Base-by-base conservation (phyloP, 2,888 invertebrate species). In the Pachydiplax longipennis region DNA sequence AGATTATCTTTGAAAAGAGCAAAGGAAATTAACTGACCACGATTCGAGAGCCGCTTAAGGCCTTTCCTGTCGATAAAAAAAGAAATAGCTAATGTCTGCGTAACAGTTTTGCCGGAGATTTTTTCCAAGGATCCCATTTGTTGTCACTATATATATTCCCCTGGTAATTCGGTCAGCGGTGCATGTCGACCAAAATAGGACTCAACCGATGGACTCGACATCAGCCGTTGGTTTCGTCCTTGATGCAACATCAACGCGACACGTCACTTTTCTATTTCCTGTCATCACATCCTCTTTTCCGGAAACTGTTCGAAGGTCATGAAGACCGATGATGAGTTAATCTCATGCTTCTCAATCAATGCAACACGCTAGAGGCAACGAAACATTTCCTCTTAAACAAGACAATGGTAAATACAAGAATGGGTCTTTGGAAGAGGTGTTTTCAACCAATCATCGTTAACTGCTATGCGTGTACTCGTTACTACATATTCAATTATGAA, bases 271-370 rank as follows among this genome's bases (percentile, higher is more conserved):
- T 58, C 53, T 53, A 83, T 83, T 83, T 83, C 83, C 83, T 83
- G 83, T 83, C 83, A 25, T 83, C 83, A 22, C 8, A 6, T 31
- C 13, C 53, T 53, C 31, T 83, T 83, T 58, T 35, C 83, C 83
- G 83, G 83, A 83, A 83, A 53, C 58, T 58, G 58, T 31, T 53
- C 22, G 83, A 83, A 83, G 83, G 83, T 22, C 83, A 83, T 58
- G 18, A 6, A 10, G 22, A 18, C 83, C 35, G 58, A 58, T 83
- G 83, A 83, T 58, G 83, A 83, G 53, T 83, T 35, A 35, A 83
- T 31, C 58, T 31, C 53, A 83, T 58, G 53, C 31, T 35, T 31
- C 18, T 31, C 22, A 73, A 73, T 31, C 0, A 12, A 31, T 25
- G 3, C 0, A 6, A 18, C 25, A 31, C 73, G 48, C 25, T 10